Evolutionary conservation across 1,140 invertebrate species (phyloP).

Genomic region (Aphidius ervi): DNA sequence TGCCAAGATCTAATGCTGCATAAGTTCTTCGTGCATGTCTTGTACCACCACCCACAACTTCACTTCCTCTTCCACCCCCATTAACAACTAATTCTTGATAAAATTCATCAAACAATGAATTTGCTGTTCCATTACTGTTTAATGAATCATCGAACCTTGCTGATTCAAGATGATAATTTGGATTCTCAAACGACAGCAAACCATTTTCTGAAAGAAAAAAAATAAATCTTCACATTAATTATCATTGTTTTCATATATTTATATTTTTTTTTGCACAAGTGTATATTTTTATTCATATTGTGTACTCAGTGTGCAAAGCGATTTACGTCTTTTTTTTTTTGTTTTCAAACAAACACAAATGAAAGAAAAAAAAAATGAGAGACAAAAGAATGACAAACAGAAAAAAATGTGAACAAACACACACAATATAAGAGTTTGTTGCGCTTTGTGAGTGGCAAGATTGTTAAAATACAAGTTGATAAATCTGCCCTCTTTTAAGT

Average conservation of each 20-base stretch:
- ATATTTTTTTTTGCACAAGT: background rate
- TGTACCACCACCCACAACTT: constrained; percentile 39
- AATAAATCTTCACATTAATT: background rate
- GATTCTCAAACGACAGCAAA: constrained; percentile 81
- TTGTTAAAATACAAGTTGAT: background rate
- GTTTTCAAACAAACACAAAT: background rate
- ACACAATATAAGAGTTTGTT: no score
- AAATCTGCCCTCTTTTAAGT: constrained; percentile 7
- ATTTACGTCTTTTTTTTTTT: no score
- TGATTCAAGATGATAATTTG: constrained; percentile 78
- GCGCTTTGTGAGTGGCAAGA: no score
- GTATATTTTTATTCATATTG: background rate
- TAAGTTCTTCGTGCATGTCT: constrained; percentile 59
- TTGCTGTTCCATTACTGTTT: constrained; percentile 66
- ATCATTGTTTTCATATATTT: background rate
- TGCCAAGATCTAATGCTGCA: constrained; percentile 62
- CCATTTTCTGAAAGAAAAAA: constrained; percentile 72
- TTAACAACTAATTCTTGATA: constrained; percentile 62
- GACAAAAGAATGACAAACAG: background rate
- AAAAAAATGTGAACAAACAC: background rate
- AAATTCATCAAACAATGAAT: constrained; percentile 57
- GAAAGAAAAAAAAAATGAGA: background rate
- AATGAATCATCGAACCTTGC: constrained; percentile 72
- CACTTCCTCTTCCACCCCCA: constrained; percentile 45
- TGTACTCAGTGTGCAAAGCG: no score